Percentiles rank a stretch among this genome's conserved stretches.
Evolutionary conservation across 2,797 vertebrate species (phyloP).

Genomic region (Gallirallus australis): DNA sequence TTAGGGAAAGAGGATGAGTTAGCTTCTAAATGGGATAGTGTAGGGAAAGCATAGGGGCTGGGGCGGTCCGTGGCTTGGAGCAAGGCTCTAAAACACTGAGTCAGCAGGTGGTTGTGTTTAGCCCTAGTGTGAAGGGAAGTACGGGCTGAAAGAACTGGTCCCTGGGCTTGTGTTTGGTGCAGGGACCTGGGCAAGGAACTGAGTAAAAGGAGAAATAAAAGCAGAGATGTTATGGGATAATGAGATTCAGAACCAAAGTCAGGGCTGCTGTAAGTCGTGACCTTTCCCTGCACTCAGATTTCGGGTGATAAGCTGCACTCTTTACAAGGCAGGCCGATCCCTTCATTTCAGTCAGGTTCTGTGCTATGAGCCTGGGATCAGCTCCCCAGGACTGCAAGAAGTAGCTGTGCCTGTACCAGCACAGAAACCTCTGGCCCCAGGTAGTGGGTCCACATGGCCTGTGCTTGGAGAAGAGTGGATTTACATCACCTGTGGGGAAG

Average conservation of each 20-base stretch:
- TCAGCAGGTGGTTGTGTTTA: neutral
- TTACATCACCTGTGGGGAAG: neutral
- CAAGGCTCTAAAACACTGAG: neutral
- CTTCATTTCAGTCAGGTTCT: neutral
- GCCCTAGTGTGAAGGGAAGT: neutral
- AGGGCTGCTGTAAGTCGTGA: neutral
- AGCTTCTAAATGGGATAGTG: slow-evolving; percentile 27
- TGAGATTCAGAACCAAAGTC: neutral
- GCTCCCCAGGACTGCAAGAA: neutral
- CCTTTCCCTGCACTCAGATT: neutral
- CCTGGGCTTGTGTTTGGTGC: neutral
- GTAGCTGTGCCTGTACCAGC: neutral
- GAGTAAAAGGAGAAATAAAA: neutral
- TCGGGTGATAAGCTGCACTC: neutral
- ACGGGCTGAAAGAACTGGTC: neutral
- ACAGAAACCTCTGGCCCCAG: neutral
- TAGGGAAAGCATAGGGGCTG: neutral
- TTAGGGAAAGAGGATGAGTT: slow-evolving; percentile 10
- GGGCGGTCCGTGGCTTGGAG: neutral
- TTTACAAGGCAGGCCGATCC: neutral
- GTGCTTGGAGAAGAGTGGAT: neutral
- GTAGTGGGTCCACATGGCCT: fast-evolving
- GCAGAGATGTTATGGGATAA: neutral
- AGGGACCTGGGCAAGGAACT: neutral
- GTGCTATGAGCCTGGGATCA: neutral